Percentiles rank a stretch among this genome's conserved stretches.
phyloP scores from a whole-genome alignment of 2,888 invertebrate species.

The Calephelis perditalis region DNA sequence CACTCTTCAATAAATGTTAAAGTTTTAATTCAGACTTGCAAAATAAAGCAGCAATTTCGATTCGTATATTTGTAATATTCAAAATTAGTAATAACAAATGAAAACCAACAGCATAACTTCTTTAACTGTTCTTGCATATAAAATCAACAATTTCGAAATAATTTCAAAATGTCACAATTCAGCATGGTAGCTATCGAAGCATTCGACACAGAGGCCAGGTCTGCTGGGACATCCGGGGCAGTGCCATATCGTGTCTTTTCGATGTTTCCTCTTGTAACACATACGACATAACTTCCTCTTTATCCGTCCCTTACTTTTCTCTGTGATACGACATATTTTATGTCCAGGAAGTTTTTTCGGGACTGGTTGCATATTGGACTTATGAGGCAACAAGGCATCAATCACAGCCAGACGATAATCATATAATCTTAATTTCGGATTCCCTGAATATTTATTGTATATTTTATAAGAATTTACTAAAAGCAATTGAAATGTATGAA shows the following conservation, averaged over 20 bases:
- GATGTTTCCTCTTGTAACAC: conserved; percentile 23
- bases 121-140: no score
- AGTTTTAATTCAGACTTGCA: no score
- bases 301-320: neutral
- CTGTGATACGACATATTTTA: conserved; percentile 11
- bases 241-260: conserved; percentile 23
- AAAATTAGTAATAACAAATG: no score
- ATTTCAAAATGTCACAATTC: neutral
- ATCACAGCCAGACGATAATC: conserved; percentile 8
- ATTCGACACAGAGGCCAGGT: conserved; percentile 24
- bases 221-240: conserved; percentile 23
- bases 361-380: conserved; percentile 13
- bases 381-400: conserved; percentile 1
- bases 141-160: neutral
- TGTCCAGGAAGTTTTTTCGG: conserved; percentile 21
- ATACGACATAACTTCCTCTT: conserved; percentile 17
- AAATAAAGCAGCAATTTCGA: no score
- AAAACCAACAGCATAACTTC: no score
- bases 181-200: conserved; percentile 20
- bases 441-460: conserved; percentile 25
- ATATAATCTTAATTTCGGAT: conserved; percentile 19
- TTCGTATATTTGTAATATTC: no score
- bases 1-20: no score
- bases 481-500: conserved; percentile 22
- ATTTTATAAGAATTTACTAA: conserved; percentile 25